A percentile compares a stretch with the other conserved stretches of the same genome.
These are phyloP conservation scores for Pemphredon lugubris DNA, from an alignment of 2,888 invertebrate genomes.

Conservation along the genomic window DNA sequence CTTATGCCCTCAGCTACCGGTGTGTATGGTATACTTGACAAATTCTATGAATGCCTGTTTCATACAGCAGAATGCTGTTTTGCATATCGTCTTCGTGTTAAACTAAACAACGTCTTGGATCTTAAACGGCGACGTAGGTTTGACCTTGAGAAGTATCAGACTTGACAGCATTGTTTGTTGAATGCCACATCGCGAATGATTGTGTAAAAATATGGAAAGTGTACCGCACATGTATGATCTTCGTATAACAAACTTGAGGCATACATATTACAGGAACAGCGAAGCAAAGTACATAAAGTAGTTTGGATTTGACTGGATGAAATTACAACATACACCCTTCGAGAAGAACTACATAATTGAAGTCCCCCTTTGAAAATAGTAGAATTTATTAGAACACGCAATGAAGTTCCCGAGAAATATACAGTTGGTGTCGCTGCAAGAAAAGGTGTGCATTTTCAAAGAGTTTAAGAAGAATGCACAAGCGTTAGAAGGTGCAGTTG, in stretches of 20 bases:
- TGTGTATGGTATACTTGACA: slow-evolving; percentile 44
- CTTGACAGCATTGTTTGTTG: slow-evolving; percentile 18
- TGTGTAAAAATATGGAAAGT: slow-evolving; percentile 36
- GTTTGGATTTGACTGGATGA: slow-evolving; percentile 49
- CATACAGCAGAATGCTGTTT: slow-evolving; percentile 4
- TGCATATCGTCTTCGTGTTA: slow-evolving; percentile 8
- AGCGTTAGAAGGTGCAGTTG: slow-evolving; percentile 59
- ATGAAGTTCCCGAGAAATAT: slow-evolving; percentile 65
- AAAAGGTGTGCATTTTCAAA: slow-evolving; percentile 64
- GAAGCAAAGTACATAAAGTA: slow-evolving; percentile 53
- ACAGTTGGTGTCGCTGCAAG: slow-evolving; percentile 60
- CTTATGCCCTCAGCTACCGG: slow-evolving; percentile 78
- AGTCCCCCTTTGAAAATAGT: slow-evolving; percentile 49
- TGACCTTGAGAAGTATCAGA: slow-evolving; percentile 35
- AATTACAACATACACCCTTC: slow-evolving; percentile 39
- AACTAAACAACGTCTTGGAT: too few species aligned
- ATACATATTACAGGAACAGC: slow-evolving; percentile 64
- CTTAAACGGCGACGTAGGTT: neutral
- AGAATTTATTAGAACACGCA: slow-evolving; percentile 61
- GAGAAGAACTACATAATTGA: slow-evolving; percentile 48
- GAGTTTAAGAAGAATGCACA: slow-evolving; percentile 65
- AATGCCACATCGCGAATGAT: slow-evolving; percentile 12
- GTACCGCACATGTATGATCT: slow-evolving; percentile 22
- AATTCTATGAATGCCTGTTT: slow-evolving; percentile 1
- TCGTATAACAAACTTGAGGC: slow-evolving; percentile 49